Evolutionary conservation across 1,140 invertebrate species (phyloP).

Genomic region (Penaeus indicus): DNA sequence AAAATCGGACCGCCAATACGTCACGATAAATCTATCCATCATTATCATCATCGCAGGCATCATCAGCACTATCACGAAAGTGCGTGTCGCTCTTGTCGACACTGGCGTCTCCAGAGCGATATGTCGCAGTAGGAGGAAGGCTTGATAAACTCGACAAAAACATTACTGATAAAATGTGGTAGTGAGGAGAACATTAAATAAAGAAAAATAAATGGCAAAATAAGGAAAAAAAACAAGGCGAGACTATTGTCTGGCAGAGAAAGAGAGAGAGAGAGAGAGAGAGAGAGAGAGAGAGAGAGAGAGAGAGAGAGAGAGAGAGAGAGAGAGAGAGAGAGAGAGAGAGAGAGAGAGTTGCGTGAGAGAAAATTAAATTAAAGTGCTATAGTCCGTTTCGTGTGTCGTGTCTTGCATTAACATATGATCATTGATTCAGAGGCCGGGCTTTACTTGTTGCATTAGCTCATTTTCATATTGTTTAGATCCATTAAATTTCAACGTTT

Average conservation of each 20-base stretch:
- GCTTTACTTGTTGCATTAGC: constrained; percentile 35
- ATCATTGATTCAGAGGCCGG: constrained; percentile 31
- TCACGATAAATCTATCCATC: no score
- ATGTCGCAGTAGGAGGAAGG: no score
- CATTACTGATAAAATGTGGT: no score
- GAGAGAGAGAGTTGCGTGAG: constrained; percentile 13
- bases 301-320: constrained; percentile 2
- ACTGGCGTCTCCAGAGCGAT: no score
- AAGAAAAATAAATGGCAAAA: not conserved
- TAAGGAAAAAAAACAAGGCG: constrained; percentile 4
- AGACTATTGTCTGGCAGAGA: not conserved
- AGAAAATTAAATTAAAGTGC: constrained; percentile 22
- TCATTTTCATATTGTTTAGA: not conserved
- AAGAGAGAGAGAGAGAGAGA: not conserved
- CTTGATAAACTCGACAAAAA: no score
- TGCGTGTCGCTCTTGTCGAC: no score
- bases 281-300: constrained; percentile 4
- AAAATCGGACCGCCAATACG: no score
- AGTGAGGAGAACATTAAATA: no score
- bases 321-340: not conserved
- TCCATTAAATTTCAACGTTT: not conserved
- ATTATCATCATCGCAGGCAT: no score
- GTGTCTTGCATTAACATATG: constrained; percentile 45
- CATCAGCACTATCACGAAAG: no score
- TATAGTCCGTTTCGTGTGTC: constrained; percentile 18